phyloP scores from a whole-genome alignment of 2,113 vertebrate species.

The Oxygymnocypris stewartii region DNA sequence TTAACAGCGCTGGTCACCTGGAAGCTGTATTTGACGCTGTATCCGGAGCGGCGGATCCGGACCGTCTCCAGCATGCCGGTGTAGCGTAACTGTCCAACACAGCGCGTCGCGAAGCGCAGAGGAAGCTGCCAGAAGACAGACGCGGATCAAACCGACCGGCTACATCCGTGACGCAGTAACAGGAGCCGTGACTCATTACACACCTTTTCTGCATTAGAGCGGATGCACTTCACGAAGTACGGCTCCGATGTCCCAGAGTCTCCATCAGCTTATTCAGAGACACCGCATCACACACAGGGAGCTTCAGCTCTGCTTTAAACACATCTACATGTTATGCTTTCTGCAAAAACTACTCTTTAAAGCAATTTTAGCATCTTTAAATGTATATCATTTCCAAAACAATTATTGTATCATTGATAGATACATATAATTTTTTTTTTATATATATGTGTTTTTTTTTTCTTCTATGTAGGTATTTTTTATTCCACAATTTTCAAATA shows the following conservation, averaged over 20 bases:
- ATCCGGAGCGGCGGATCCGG: constrained; percentile 93
- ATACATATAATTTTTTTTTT: too few species aligned
- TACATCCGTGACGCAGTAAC: neutral
- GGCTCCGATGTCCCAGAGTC: constrained; percentile 96
- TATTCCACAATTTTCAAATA: too few species aligned
- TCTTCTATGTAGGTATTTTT: too few species aligned
- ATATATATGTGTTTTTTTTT: too few species aligned
- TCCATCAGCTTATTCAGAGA: constrained; percentile 98
- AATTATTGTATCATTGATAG: too few species aligned
- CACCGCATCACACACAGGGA: constrained; percentile 65
- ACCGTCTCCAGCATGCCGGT: constrained; percentile 98
- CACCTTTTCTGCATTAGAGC: constrained; percentile 98
- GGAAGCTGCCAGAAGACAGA: constrained; percentile 81
- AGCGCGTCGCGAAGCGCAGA: constrained; percentile 86
- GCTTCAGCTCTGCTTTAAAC: neutral
- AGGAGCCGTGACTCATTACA: neutral
- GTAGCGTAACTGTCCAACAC: constrained; percentile 94
- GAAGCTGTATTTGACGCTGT: constrained; percentile 93
- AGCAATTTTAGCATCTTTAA: too few species aligned
- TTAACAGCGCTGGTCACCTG: constrained; percentile 76
- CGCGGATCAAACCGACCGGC: neutral
- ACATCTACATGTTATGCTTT: too few species aligned
- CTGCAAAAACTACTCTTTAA: too few species aligned
- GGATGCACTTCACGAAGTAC: constrained; percentile 98
- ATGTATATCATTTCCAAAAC: too few species aligned